These are phyloP conservation scores for Holotrichia oblita DNA, from an alignment of 1,140 invertebrate genomes.

Conservation along the genomic window DNA sequence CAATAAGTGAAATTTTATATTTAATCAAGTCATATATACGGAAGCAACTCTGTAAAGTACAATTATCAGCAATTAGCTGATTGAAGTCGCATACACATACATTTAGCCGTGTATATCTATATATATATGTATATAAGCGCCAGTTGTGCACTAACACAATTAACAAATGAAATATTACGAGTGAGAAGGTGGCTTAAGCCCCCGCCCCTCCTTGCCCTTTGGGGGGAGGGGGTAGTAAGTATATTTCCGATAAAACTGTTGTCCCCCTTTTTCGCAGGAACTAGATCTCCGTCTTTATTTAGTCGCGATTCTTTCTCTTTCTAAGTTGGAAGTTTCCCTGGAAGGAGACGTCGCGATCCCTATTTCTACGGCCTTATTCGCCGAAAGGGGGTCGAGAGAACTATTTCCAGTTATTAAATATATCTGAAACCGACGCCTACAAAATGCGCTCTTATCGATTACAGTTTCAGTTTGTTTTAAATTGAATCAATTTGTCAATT, in stretches of 20 bases:
- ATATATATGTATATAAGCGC: slow-evolving; percentile 14
- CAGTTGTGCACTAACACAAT: slow-evolving; percentile 47
- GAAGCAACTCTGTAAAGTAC: slow-evolving; percentile 46
- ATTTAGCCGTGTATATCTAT: neutral
- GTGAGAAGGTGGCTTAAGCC: neutral
- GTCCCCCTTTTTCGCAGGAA: neutral
- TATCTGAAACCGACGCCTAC: slow-evolving; percentile 43
- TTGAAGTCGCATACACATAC: slow-evolving; percentile 50
- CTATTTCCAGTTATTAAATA: slow-evolving; percentile 43
- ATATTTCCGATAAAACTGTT: slow-evolving; percentile 1
- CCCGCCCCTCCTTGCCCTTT: neutral
- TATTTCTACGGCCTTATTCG: neutral
- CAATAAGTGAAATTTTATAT: slow-evolving; percentile 54
- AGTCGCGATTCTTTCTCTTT: no score
- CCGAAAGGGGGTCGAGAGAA: neutral
- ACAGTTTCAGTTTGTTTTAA: slow-evolving; percentile 44
- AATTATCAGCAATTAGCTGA: slow-evolving; percentile 56
- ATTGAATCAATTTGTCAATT: slow-evolving; percentile 45
- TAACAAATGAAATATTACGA: slow-evolving; percentile 50
- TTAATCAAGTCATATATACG: slow-evolving; percentile 47
- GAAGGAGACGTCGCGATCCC: neutral
- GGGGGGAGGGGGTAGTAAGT: neutral
- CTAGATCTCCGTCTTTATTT: neutral
- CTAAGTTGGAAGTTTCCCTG: neutral
- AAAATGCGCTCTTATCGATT: slow-evolving; percentile 41